phyloP scores from a whole-genome alignment of 92 coral and sea anemone genomes.

The Anthopleura xanthogrammica region DNA sequence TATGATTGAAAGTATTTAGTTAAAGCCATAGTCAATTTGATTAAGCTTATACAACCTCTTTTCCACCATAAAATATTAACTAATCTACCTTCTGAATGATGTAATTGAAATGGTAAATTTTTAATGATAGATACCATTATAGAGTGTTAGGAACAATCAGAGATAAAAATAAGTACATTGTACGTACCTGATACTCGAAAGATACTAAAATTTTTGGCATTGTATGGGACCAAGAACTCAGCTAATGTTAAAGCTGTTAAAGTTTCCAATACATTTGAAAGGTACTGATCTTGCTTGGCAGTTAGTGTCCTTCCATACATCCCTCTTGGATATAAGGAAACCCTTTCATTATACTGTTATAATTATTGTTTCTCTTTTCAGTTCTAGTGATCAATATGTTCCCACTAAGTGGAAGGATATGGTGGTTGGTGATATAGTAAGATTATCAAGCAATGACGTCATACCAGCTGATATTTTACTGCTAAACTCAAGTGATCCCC shows the following conservation, averaged over 20 bases:
- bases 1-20: neutral
- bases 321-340: no score
- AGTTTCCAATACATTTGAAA: no score
- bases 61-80: neutral
- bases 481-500: conserved; percentile 80
- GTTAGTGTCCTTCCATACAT: no score
- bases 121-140: neutral
- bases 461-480: conserved; percentile 92
- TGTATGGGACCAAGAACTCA: no score
- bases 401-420: conserved; percentile 76
- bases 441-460: conserved; percentile 70
- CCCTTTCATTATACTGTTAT: no score
- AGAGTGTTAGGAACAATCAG: neutral
- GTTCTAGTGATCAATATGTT: conserved; percentile 51
- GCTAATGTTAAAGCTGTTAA: no score
- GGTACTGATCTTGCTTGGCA: no score
- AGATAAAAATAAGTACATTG: neutral
- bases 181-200: no score
- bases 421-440: conserved; percentile 81
- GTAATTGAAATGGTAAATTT: neutral
- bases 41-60: neutral
- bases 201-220: no score
- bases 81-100: neutral
- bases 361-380: conserved; percentile 21
- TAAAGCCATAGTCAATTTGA: neutral